Conservation (phyloP, 23 tunicate genomes). For the Clavelina lepadiformis region DNA sequence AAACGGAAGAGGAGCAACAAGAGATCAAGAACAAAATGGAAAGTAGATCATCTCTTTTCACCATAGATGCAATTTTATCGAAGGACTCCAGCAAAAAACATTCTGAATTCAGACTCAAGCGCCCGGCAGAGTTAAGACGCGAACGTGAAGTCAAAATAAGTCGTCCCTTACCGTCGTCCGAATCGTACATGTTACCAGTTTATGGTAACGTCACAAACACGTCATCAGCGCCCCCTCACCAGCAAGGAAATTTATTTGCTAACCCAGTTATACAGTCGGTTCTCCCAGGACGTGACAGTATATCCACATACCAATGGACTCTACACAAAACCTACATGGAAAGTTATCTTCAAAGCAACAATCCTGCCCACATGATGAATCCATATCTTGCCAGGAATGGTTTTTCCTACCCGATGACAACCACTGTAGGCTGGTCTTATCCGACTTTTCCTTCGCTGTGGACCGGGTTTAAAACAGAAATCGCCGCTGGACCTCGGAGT, state of each 20-base stretch:
- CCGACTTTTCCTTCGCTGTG: too few relatives aligned
- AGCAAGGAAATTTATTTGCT: too few relatives aligned
- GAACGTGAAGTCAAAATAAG: not conserved
- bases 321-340: too few relatives aligned
- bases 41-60: conserved; percentile 22
- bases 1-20: not conserved
- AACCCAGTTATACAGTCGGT: not conserved
- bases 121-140: not conserved
- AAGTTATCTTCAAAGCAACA: too few relatives aligned
- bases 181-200: not conserved
- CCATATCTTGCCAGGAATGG: too few relatives aligned
- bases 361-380: too few relatives aligned
- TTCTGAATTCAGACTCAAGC: conserved; percentile 1
- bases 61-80: conserved; percentile 30
- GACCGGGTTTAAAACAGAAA: too few relatives aligned
- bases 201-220: too few relatives aligned
- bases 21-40: not conserved
- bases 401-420: too few relatives aligned
- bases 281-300: not conserved
- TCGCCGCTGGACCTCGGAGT: too few relatives aligned
- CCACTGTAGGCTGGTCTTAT: too few relatives aligned
- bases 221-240: not conserved
- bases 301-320: too few relatives aligned
- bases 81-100: conserved; percentile 1
- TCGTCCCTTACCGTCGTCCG: not conserved